Evolutionary conservation across 92 coral and sea anemone genomes (phyloP), one percentile per base, ranked within the genome.

Genomic region (Pocillopora grandis): DNA sequence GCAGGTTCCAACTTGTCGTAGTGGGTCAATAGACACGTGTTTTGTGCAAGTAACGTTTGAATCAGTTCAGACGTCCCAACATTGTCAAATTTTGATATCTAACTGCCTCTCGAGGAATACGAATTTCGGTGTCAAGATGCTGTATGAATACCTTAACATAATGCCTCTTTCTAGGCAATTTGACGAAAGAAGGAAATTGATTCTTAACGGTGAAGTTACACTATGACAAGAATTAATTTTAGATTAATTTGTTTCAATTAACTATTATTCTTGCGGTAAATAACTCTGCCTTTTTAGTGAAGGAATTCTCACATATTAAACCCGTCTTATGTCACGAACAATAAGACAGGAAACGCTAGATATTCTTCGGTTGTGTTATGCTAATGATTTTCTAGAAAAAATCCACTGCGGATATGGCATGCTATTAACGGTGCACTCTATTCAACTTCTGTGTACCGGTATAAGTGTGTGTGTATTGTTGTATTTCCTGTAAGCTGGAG

Each of bases 1-100:
- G 52, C 52, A 42, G 52, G 4, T 42, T 42, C 52, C 4, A 7
- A 42, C 52, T 42, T 42, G 52, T 42, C 52, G 52, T 7, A 3
- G 52, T 5, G 17, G 17, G 8, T 5, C 27, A 6, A 18, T 4
- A 14, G 19, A 27, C 31, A 27, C 31, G 31, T 27, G 12, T 15
- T 56, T 59, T 71, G 8, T 6, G 55, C 23, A 16, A 9, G 69
- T 80, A 58, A 31, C 84, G 76, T 80, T 57, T 80, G n/a, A 12
- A 37, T 71, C 52, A 42, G 52, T 20, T n/a, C 78, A 81, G 85
- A 81, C 85, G 77, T 20, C 48, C 77, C 68, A 71, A 71, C 85
- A 81, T 68, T 81, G 36, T 81, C 58, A 58, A 33, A 60, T 20
- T 37, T 69, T 70, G 14, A 81, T 71, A 58, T 16, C 13, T 58